Conservation (phyloP, 2,113 vertebrate species). For the Heliornis fulica region DNA sequence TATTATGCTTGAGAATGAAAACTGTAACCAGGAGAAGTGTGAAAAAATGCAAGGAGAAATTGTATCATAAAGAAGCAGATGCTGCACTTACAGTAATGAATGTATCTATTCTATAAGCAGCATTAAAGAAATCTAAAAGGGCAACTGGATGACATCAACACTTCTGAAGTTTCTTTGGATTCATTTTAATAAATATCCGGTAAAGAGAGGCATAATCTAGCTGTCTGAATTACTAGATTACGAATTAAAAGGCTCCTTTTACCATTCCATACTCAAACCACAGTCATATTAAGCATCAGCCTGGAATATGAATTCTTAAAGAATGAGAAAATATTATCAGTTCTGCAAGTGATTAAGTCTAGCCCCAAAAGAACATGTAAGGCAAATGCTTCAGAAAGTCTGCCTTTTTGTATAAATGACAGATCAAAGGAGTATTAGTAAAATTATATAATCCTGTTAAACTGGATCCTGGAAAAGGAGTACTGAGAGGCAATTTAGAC, state of each 20-base stretch:
- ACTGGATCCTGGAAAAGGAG: slow-evolving; percentile 34
- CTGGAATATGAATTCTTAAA: slow-evolving; percentile 56
- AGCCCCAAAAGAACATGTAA: slow-evolving; percentile 23
- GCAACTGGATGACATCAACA: background rate
- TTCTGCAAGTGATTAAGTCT: slow-evolving; percentile 55
- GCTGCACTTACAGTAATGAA: background rate
- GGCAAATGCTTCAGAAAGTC: slow-evolving; percentile 32
- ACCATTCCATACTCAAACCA: slow-evolving; percentile 35
- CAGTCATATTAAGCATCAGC: slow-evolving; percentile 2
- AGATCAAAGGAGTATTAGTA: slow-evolving; percentile 64
- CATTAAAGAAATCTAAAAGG: background rate
- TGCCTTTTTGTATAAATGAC: slow-evolving; percentile 47
- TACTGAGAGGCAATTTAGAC: slow-evolving; percentile 1
- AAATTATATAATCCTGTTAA: slow-evolving; percentile 58
- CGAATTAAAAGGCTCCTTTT: slow-evolving; percentile 43
- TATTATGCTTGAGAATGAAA: background rate
- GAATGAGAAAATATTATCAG: slow-evolving; percentile 62
- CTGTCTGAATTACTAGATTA: slow-evolving; percentile 52
- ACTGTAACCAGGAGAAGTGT: background rate
- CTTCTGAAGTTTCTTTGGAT: background rate
- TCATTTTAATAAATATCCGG: slow-evolving; percentile 49
- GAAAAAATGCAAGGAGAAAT: background rate
- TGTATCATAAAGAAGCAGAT: background rate
- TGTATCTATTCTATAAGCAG: background rate
- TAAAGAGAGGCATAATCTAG: slow-evolving; percentile 52